Percentiles rank a stretch among this genome's conserved stretches.
phyloP scores from a whole-genome alignment of 2,113 vertebrate genomes.

The Carollia perspicillata region DNA sequence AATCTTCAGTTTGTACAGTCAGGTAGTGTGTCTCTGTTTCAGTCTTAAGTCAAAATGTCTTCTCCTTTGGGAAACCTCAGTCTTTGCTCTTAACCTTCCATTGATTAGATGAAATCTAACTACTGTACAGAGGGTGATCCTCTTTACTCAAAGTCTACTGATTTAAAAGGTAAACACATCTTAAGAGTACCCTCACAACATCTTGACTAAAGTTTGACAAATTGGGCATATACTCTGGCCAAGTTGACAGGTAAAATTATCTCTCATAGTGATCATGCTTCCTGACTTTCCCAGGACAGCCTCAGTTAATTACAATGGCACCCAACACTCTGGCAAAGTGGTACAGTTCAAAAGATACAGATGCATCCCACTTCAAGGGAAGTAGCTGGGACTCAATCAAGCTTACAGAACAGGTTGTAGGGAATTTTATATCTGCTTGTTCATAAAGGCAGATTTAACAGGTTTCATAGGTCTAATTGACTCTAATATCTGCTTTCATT shows the following conservation, averaged over 20 bases:
- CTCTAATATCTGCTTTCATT: constrained; percentile 39
- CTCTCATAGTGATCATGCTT: accelerated
- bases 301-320: accelerated
- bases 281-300: no score
- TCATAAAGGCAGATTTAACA: background rate
- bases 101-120: background rate
- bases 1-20: background rate
- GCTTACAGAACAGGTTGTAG: background rate
- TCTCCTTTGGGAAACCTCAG: background rate
- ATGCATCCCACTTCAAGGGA: background rate
- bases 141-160: background rate
- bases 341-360: background rate
- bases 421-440: background rate
- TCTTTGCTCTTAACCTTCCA: background rate
- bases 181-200: background rate
- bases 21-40: accelerated
- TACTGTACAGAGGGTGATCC: accelerated
- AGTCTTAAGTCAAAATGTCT: background rate
- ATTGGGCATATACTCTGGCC: accelerated
- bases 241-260: accelerated
- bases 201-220: background rate
- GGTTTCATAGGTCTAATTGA: constrained; percentile 51
- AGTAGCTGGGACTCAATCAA: background rate
- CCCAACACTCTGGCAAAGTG: background rate
- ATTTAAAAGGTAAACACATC: background rate